Evolutionary conservation across 2,797 vertebrate species (phyloP), one percentile per base, ranked within the genome.

Genomic region (Siniperca undulata): DNA sequence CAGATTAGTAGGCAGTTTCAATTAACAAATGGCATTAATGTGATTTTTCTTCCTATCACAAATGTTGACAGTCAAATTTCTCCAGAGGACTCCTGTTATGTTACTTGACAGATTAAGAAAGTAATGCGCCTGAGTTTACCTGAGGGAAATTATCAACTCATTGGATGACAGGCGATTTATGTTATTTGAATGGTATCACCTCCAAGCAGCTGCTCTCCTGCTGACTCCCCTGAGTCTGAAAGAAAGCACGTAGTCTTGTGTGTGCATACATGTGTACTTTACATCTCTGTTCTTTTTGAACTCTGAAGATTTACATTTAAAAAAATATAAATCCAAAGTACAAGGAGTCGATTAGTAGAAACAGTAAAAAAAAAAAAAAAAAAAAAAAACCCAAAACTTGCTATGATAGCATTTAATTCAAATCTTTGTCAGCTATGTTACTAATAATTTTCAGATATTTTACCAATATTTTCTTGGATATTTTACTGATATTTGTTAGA

Each of bases 131-230:
- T 34, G 60, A 86, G 55, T 89, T 90, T 89, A 94, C 93, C 92
- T 93, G 88, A 74, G 92, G 91, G 89, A 94, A 94, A 94, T 94
- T 78, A 93, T 91, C 80, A 89, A 81, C 74, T 91, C 82, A 74
- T 69, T 88, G 90, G 86, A 88, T 91, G 93, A 92, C 89, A 86
- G 91, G 81, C 79, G 81, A 92, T 78, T 88, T 84, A 70, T 76
- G 88, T 81, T 73, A 69, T 87, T 89, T 91, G 86, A 93, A 93
- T 91, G 84, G 80, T 94, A 94, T 95, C 94, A 90, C 87, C 89
- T 90, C 83, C 73, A n/a, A 83, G 84, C 93, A 94, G 90, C 86
- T 88, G 81, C 82, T 89, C 81, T 84, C 83, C 86, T 89, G 86
- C 82, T 90, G 84, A 81, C 82, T 91, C 83, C 80, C 76, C 70